phyloP scores from a whole-genome alignment of 1,140 invertebrate genomes.

The Aradophagus sp. region DNA sequence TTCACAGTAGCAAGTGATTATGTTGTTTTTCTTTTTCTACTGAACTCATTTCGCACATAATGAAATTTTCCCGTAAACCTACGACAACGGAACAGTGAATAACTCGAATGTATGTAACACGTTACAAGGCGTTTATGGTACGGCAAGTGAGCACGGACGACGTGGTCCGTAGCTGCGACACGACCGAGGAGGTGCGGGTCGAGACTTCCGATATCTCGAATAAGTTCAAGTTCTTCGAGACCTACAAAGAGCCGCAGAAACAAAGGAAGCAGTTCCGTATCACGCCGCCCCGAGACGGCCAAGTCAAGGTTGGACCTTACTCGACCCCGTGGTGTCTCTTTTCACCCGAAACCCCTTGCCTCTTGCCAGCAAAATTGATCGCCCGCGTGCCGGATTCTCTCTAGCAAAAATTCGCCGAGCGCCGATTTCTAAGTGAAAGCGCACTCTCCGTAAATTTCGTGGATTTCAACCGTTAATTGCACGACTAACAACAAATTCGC shows the following conservation, averaged over 20 bases:
- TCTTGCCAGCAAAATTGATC: no score
- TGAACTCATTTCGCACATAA: no score
- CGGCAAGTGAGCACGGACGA: slow-evolving; percentile 79
- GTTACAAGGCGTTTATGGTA: slow-evolving; percentile 74
- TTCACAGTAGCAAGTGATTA: no score
- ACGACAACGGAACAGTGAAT: not conserved
- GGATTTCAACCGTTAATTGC: no score
- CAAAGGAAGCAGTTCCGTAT: slow-evolving; percentile 86
- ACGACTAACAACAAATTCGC: no score
- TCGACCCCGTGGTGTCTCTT: slow-evolving; percentile 2
- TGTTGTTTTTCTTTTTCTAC: no score
- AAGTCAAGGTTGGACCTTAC: slow-evolving; percentile 76
- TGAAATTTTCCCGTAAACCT: no score
- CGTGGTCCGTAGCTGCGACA: slow-evolving; percentile 82
- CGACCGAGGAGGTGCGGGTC: slow-evolving; percentile 84
- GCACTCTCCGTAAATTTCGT: no score
- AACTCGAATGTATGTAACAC: slow-evolving; percentile 16
- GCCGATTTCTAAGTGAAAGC: no score
- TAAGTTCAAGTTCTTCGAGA: slow-evolving; percentile 94
- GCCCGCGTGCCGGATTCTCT: no score
- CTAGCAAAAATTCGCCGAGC: no score
- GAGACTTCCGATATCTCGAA: slow-evolving; percentile 87
- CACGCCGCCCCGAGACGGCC: slow-evolving; percentile 86
- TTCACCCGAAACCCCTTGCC: no score
- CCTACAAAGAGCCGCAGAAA: slow-evolving; percentile 83